phyloP scores from a whole-genome alignment of 2,797 vertebrate genomes.

The Aldrovandia affinis region DNA sequence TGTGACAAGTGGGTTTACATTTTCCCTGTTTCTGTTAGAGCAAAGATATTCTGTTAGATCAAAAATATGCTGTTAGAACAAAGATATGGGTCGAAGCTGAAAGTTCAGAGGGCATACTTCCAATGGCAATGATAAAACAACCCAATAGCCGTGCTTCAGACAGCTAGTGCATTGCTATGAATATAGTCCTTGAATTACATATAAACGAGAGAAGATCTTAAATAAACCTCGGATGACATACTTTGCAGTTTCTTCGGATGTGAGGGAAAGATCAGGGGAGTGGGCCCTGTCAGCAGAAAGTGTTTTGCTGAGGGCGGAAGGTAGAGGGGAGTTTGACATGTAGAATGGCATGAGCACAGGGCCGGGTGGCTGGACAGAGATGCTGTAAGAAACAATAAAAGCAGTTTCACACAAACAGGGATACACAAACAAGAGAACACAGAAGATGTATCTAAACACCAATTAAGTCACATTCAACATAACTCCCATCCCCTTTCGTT shows the following conservation, averaged over 20 bases:
- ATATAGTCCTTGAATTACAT: background rate
- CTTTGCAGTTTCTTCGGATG: background rate
- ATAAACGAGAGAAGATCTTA: background rate
- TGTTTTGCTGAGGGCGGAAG: background rate
- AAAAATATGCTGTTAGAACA: too few relatives aligned
- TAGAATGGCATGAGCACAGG: background rate
- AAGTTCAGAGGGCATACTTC: background rate
- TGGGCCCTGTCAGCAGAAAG: background rate
- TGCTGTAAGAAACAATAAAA: background rate
- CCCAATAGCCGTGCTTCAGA: background rate
- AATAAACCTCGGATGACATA: background rate
- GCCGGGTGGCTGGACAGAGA: background rate
- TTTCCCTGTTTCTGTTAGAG: background rate
- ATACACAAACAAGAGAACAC: background rate
- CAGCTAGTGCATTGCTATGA: background rate
- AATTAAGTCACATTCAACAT: background rate
- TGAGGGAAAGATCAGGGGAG: background rate
- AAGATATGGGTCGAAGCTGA: too few relatives aligned
- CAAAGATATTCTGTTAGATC: too few relatives aligned
- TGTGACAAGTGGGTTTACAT: background rate
- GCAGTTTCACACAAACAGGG: background rate
- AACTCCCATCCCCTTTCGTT: background rate
- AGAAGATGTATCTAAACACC: background rate
- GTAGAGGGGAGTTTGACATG: conserved; percentile 20
- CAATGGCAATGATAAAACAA: background rate